Percentiles rank a stretch among this genome's conserved stretches.
These are phyloP conservation scores for Clunio marinus DNA, from an alignment of 2,888 invertebrate genomes.

Conservation along the genomic window DNA sequence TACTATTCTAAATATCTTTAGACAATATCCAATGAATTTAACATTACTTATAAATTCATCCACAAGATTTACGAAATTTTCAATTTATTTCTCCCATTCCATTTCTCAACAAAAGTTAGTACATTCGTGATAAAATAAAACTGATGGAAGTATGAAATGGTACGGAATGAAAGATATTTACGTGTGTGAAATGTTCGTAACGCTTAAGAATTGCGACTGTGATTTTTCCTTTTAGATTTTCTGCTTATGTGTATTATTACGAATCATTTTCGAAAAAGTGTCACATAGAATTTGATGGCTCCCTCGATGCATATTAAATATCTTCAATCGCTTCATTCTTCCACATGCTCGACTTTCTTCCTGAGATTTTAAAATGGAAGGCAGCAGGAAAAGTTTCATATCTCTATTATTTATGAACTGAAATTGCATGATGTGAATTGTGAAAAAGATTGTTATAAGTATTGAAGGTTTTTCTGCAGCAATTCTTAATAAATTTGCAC, in stretches of 20 bases:
- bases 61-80: no score
- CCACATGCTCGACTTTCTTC: neutral
- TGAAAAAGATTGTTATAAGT: neutral
- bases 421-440: conserved; percentile 13
- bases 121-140: conserved; percentile 10
- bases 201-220: neutral
- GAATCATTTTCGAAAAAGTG: neutral
- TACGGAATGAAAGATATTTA: no score
- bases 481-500: neutral
- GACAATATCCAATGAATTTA: no score
- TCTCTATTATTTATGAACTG: conserved; percentile 23
- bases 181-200: neutral
- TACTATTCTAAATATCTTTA: no score
- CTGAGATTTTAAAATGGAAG: neutral
- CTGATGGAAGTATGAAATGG: conserved; percentile 2
- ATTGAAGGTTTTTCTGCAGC: neutral
- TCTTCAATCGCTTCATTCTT: neutral
- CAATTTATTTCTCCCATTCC: neutral
- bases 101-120: neutral
- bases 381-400: neutral
- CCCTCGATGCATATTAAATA: conserved; percentile 4
- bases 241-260: no score
- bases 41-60: no score
- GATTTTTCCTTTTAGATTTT: neutral
- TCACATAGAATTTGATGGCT: neutral